A percentile compares a stretch with the other conserved stretches of the same genome.
These are phyloP conservation scores for Boleophthalmus pectinirostris DNA, from an alignment of 2,113 vertebrate species.

Conservation along the genomic window DNA sequence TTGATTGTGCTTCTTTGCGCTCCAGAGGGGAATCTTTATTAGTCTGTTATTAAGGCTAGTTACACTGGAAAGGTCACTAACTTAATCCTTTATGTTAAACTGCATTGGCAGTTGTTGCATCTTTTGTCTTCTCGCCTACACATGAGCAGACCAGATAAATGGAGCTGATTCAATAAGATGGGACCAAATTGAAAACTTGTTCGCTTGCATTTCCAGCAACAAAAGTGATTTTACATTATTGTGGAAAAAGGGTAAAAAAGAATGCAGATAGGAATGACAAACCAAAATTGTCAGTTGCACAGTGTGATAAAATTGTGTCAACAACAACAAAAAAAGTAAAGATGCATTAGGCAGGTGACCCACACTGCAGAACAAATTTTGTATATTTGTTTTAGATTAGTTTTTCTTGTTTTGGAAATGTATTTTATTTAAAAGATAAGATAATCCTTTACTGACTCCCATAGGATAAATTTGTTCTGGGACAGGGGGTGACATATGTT, in stretches of 20 bases:
- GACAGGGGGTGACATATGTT: too few relatives aligned
- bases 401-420: too few relatives aligned
- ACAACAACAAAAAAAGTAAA: background rate
- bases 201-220: background rate
- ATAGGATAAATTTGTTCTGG: too few relatives aligned
- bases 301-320: background rate
- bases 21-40: conserved; percentile 45
- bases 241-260: background rate
- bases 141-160: background rate
- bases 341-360: too few relatives aligned
- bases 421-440: too few relatives aligned
- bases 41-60: conserved; percentile 39
- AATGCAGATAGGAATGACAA: background rate
- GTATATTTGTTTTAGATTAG: too few relatives aligned
- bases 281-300: background rate
- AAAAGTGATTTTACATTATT: background rate
- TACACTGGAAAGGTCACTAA: conserved; percentile 30
- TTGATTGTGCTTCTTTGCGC: conserved; percentile 52
- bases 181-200: background rate
- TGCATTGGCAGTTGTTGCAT: background rate
- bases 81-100: conserved; percentile 29
- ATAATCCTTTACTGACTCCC: too few relatives aligned
- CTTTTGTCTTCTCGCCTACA: background rate
- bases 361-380: too few relatives aligned
- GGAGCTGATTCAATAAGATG: background rate